Evolutionary conservation across 2,888 invertebrate genomes (phyloP).

Genomic region (Tupiocoris notatus): DNA sequence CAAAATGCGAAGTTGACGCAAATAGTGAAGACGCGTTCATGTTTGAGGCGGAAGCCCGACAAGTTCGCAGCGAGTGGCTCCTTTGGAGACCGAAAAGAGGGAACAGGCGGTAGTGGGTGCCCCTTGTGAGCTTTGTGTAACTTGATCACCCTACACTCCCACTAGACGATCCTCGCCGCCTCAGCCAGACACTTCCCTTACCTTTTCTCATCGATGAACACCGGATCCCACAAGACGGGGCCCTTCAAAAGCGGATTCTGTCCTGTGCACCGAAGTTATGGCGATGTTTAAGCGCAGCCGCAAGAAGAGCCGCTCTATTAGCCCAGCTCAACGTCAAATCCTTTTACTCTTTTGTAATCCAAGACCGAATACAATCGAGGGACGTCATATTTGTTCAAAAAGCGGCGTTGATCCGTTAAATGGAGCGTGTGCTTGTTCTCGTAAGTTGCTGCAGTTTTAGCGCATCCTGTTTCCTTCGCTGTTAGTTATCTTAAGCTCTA

Average conservation of each 20-base stretch:
- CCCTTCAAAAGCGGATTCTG: neutral
- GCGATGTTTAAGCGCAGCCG: constrained; percentile 1
- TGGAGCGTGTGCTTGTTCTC: neutral
- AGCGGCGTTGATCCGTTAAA: too few relatives aligned
- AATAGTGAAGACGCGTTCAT: too few relatives aligned
- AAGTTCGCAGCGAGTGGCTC: constrained; percentile 13
- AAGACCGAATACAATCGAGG: constrained; percentile 28
- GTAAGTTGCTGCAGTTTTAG: too few relatives aligned
- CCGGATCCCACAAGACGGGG: neutral
- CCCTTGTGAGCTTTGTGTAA: constrained; percentile 37
- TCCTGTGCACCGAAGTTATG: constrained; percentile 12
- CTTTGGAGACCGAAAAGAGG: neutral
- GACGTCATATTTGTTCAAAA: too few relatives aligned
- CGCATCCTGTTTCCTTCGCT: too few relatives aligned
- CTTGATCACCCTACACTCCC: constrained; percentile 9
- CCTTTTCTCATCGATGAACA: neutral
- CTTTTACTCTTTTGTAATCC: constrained; percentile 32
- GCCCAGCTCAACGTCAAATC: constrained; percentile 39
- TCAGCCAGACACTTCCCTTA: neutral
- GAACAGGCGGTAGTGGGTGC: neutral
- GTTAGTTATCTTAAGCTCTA: too few relatives aligned
- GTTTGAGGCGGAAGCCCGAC: constrained; percentile 19
- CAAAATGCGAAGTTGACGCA: too few relatives aligned
- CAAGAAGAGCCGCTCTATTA: constrained; percentile 16
- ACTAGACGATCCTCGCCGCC: neutral